phyloP scores from a whole-genome alignment of 1,140 invertebrate genomes.

The Penaeus indicus region DNA sequence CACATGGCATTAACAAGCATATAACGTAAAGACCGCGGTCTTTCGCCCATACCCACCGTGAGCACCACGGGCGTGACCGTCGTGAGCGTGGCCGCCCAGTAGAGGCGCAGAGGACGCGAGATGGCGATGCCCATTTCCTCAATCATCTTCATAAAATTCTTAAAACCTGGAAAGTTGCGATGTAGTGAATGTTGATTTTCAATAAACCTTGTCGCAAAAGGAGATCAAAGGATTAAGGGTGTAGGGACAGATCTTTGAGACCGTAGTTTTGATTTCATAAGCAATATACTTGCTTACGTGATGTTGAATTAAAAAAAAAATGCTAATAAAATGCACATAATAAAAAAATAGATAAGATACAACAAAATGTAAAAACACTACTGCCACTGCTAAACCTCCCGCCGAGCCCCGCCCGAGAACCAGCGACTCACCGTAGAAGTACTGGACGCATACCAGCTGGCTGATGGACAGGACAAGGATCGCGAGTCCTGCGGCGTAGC shows the following conservation, averaged over 20 bases:
- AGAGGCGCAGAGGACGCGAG: constrained; percentile 63
- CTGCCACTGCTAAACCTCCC: too few relatives aligned
- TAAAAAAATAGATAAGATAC: too few relatives aligned
- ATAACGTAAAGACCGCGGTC: neutral
- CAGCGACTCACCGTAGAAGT: constrained; percentile 41
- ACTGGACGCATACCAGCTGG: constrained; percentile 35
- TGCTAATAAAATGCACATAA: too few relatives aligned
- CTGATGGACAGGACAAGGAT: constrained; percentile 96
- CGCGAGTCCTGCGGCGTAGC: constrained; percentile 95
- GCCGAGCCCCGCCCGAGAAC: neutral
- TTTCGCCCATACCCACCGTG: neutral
- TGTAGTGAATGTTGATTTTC: neutral
- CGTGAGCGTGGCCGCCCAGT: constrained; percentile 69
- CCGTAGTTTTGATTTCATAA: too few relatives aligned
- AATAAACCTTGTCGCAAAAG: too few relatives aligned
- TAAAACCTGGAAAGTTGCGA: constrained; percentile 40
- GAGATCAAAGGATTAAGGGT: too few relatives aligned
- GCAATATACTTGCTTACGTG: too few relatives aligned
- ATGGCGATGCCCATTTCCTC: constrained; percentile 71
- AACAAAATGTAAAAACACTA: too few relatives aligned
- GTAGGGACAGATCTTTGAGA: too few relatives aligned
- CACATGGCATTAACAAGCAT: constrained; percentile 67
- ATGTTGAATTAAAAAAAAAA: too few relatives aligned
- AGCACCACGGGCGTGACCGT: constrained; percentile 7
- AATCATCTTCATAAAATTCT: constrained; percentile 72